A percentile compares a stretch with the other conserved stretches of the same genome.
Conservation (phyloP, 1,140 invertebrate species). For the Drosophila hydei region DNA sequence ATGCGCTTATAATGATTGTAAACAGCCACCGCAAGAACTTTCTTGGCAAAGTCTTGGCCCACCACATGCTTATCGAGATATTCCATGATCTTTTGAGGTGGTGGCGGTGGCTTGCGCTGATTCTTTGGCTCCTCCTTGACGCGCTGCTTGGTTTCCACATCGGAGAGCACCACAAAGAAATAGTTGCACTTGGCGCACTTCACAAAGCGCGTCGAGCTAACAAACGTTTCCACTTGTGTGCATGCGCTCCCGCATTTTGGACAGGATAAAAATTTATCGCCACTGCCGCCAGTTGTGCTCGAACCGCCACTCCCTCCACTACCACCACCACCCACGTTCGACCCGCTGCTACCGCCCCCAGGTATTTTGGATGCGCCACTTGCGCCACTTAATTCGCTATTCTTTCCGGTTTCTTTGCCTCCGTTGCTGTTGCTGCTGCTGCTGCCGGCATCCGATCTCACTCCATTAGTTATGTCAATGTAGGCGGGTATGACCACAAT, state of each 20-base stretch:
- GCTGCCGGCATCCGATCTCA: slow-evolving; percentile 38
- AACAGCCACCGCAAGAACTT: slow-evolving; percentile 98
- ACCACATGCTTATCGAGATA: slow-evolving; percentile 98
- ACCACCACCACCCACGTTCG: too few species aligned
- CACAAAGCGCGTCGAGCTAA: slow-evolving; percentile 97
- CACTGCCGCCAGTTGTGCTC: slow-evolving; percentile 55
- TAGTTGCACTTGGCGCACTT: slow-evolving; percentile 99
- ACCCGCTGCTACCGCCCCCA: slow-evolving; percentile 2
- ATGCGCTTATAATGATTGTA: slow-evolving; percentile 99
- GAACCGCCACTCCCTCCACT: slow-evolving; percentile 34
- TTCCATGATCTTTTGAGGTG: slow-evolving; percentile 98
- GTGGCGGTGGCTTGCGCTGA: slow-evolving; percentile 92
- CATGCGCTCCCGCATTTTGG: slow-evolving; percentile 98
- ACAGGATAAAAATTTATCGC: slow-evolving; percentile 88
- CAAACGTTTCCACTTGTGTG: slow-evolving; percentile 98
- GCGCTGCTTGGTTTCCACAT: slow-evolving; percentile 92
- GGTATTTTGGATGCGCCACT: slow-evolving; percentile 34
- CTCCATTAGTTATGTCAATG: slow-evolving; percentile 68
- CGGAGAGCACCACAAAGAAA: slow-evolving; percentile 98
- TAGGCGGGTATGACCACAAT: slow-evolving; percentile 60
- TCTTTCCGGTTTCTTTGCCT: neutral
- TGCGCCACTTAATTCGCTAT: slow-evolving; percentile 12
- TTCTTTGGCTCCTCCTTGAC: slow-evolving; percentile 91
- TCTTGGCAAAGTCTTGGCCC: slow-evolving; percentile 99
- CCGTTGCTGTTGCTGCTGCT: slow-evolving; percentile 10